phyloP scores from a whole-genome alignment of 2,113 vertebrate species.

The Micromys minutus region DNA sequence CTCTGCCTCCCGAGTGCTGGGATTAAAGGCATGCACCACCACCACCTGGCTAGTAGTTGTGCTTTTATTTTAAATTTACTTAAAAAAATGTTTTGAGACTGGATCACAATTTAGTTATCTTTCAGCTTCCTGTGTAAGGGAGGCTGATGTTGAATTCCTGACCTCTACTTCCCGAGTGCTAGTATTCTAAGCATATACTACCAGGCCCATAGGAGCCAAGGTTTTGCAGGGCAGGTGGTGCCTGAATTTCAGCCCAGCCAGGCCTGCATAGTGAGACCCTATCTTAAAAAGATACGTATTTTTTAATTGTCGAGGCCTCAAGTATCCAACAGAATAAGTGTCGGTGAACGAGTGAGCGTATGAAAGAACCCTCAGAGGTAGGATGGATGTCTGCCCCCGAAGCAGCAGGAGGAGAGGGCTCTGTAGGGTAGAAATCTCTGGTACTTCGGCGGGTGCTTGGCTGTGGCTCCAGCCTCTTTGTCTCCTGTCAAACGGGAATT shows the following conservation, averaged over 20 bases:
- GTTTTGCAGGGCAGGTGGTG: too few species aligned
- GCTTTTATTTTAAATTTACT: neutral
- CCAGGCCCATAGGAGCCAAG: neutral
- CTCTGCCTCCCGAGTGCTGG: neutral
- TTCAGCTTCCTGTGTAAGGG: neutral
- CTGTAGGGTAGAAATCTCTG: neutral
- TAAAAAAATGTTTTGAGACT: neutral
- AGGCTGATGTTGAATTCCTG: neutral
- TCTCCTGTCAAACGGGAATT: neutral
- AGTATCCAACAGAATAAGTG: neutral
- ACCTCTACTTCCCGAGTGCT: neutral
- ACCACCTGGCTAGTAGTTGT: neutral
- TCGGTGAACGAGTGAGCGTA: neutral
- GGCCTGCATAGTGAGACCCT: neutral
- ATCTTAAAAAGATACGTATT: neutral
- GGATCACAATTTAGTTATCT: neutral
- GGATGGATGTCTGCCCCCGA: neutral
- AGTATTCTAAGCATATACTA: neutral
- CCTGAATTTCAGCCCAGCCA: neutral
- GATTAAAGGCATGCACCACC: neutral
- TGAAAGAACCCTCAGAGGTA: neutral
- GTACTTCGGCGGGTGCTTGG: neutral
- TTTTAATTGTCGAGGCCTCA: neutral
- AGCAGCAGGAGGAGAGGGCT: neutral
- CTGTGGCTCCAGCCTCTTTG: neutral